Percentiles rank a stretch among this genome's conserved stretches.
phyloP scores from a whole-genome alignment of 2,113 vertebrate species.

The Melanocharis versteri region DNA sequence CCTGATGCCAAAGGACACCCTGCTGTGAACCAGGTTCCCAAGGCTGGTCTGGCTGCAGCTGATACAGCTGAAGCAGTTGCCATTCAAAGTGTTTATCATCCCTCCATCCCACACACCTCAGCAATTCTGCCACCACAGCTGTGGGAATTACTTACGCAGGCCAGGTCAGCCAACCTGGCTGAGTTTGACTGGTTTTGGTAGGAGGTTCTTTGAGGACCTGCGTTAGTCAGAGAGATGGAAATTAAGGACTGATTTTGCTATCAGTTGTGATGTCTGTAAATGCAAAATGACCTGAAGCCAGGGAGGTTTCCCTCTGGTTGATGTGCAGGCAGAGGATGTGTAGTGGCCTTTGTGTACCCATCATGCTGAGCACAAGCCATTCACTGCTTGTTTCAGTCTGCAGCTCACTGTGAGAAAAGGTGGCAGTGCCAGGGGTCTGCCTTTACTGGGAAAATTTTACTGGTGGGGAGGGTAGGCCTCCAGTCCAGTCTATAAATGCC shows the following conservation, averaged over 20 bases:
- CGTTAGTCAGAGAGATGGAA: neutral
- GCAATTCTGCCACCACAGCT: neutral
- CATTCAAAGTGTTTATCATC: neutral
- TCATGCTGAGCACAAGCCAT: neutral
- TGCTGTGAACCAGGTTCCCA: neutral
- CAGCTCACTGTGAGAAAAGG: neutral
- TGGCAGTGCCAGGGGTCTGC: neutral
- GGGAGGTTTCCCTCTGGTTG: neutral
- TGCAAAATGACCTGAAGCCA: neutral
- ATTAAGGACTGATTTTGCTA: neutral
- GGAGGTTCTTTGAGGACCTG: neutral
- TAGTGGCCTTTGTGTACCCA: neutral
- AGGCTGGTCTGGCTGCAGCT: neutral
- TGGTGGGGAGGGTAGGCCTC: neutral
- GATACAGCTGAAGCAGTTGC: neutral
- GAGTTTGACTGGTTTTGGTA: neutral
- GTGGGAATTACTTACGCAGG: neutral
- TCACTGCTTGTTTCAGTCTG: neutral
- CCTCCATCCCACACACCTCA: neutral
- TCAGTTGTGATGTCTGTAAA: neutral
- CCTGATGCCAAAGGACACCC: neutral
- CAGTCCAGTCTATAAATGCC: neutral
- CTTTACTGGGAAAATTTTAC: neutral
- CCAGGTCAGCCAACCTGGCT: neutral
- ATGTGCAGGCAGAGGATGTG: neutral